These are phyloP conservation scores for Nixonia krombeini DNA, from an alignment of 1,140 invertebrate genomes.

Conservation along the genomic window DNA sequence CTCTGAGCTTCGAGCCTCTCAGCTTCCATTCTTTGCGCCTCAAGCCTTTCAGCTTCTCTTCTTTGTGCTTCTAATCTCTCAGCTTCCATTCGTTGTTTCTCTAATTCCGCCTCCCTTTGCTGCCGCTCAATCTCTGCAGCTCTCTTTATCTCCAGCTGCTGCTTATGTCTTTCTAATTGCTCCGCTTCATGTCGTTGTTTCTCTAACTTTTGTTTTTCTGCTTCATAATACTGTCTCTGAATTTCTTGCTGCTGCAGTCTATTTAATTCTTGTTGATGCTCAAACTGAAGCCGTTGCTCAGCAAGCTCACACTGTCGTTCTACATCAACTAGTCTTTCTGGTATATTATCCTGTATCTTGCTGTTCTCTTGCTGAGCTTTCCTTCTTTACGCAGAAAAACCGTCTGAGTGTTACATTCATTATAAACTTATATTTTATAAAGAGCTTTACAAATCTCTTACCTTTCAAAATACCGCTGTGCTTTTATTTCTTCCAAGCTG, in stretches of 20 bases:
- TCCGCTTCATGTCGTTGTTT: conserved; percentile 50
- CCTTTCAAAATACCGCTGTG: conserved; percentile 59
- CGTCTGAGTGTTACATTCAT: too few relatives aligned
- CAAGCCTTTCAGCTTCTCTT: conserved; percentile 25
- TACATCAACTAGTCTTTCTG: background rate
- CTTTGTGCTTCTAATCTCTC: conserved; percentile 37
- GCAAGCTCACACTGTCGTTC: background rate
- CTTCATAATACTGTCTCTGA: conserved; percentile 51
- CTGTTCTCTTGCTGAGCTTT: too few relatives aligned
- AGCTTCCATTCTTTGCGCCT: conserved; percentile 24
- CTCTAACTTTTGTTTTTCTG: conserved; percentile 48
- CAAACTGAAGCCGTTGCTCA: conserved; percentile 1
- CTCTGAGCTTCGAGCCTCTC: conserved; percentile 23
- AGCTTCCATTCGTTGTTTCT: conserved; percentile 51
- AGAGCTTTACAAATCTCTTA: too few relatives aligned
- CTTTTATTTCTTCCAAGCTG: conserved; percentile 79
- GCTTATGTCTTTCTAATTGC: conserved; percentile 46
- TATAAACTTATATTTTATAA: too few relatives aligned
- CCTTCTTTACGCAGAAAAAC: too few relatives aligned
- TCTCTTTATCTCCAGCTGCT: conserved; percentile 50
- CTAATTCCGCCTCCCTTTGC: conserved; percentile 50
- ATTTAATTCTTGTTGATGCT: conserved; percentile 29
- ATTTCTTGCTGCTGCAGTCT: conserved; percentile 44
- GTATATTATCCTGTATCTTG: too few relatives aligned
- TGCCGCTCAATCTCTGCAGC: conserved; percentile 32